These are phyloP conservation scores for Drosophila anomelani DNA, from an alignment of 2,888 invertebrate genomes.

Conservation along the genomic window DNA sequence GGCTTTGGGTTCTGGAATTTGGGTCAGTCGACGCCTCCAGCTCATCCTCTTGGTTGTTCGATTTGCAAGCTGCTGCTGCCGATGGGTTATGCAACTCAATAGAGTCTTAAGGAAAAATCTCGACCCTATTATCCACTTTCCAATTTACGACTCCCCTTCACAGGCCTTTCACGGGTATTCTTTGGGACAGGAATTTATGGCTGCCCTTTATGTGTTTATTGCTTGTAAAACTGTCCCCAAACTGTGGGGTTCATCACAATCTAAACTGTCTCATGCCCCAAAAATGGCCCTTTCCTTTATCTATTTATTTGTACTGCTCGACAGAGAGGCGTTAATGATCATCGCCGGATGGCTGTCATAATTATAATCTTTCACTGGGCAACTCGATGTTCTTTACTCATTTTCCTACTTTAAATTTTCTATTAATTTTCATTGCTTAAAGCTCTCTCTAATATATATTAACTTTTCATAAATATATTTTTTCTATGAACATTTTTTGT, in stretches of 20 bases:
- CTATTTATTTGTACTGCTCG: not conserved
- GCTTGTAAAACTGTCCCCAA: constrained; percentile 20
- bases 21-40: constrained; percentile 55
- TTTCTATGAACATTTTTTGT: no score
- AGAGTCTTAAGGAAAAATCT: not conserved
- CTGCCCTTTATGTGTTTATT: constrained; percentile 55
- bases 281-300: not conserved
- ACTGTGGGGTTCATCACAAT: constrained; percentile 16
- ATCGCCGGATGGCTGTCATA: constrained; percentile 15
- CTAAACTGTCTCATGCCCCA: constrained; percentile 25
- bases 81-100: constrained; percentile 32
- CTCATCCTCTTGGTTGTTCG: not conserved
- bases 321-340: constrained; percentile 61
- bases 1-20: constrained; percentile 55
- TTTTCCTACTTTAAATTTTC: not conserved
- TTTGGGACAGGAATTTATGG: constrained; percentile 60
- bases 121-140: constrained; percentile 33
- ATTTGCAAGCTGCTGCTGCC: constrained; percentile 11
- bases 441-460: no score
- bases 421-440: not conserved
- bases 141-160: constrained; percentile 62
- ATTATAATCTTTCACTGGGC: not conserved
- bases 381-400: not conserved
- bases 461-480: no score
- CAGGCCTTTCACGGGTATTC: not conserved